Conservation (phyloP, 1,140 invertebrate genomes). For the Drosophila willistoni region DNA sequence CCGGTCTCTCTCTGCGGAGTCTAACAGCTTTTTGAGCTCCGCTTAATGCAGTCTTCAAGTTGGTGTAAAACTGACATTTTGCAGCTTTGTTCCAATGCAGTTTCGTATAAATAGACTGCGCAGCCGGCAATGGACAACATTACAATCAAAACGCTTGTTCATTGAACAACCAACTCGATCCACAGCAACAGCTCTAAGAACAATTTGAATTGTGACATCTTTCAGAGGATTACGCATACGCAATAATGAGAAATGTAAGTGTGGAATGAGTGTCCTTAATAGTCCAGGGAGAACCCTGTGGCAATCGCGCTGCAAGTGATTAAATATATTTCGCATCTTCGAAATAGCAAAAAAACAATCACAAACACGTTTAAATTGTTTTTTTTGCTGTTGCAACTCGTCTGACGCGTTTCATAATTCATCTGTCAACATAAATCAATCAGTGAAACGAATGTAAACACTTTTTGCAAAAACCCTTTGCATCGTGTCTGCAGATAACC, state of each 20-base stretch:
- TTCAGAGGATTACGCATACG: not conserved
- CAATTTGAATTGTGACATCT: slow-evolving; percentile 37
- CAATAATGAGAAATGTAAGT: slow-evolving; percentile 80
- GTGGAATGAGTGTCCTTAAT: slow-evolving; percentile 13
- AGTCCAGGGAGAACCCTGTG: not conserved
- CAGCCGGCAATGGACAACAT: slow-evolving; percentile 81
- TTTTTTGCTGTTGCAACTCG: not conserved
- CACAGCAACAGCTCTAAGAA: slow-evolving; percentile 32
- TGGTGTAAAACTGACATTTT: slow-evolving; percentile 63
- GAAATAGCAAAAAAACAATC: no score
- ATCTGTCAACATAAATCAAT: slow-evolving; percentile 58
- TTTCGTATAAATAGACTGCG: slow-evolving; percentile 80
- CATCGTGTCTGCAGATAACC: not conserved
- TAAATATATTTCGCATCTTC: no score
- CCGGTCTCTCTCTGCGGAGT: slow-evolving; percentile 5
- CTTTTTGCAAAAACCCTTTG: slow-evolving; percentile 2
- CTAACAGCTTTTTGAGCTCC: slow-evolving; percentile 65
- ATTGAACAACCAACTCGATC: slow-evolving; percentile 74
- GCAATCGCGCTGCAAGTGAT: not conserved
- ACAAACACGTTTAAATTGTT: no score
- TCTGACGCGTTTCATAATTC: slow-evolving; percentile 9
- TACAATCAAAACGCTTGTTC: slow-evolving; percentile 78
- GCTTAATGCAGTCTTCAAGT: not conserved
- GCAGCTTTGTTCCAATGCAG: slow-evolving; percentile 47
- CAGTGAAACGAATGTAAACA: slow-evolving; percentile 24